Evolutionary conservation across 2,113 vertebrate species (phyloP).

Genomic region (Pitta sordida): DNA sequence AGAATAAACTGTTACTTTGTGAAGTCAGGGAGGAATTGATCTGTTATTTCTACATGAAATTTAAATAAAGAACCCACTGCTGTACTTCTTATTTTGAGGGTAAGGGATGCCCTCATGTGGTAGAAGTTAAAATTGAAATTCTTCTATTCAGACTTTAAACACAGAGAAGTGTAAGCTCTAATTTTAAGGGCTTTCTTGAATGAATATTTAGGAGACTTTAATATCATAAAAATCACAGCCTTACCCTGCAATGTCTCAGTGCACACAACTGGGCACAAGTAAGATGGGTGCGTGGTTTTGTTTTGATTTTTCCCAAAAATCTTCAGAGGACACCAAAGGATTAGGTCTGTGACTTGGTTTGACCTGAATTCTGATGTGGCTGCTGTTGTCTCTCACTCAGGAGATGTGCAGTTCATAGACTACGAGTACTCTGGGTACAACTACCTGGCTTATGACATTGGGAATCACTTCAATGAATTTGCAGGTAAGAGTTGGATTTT

Average conservation of each 20-base stretch:
- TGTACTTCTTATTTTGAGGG: conserved; percentile 6
- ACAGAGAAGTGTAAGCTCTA: not conserved
- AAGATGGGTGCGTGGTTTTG: not conserved
- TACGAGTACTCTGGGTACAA: conserved; percentile 99
- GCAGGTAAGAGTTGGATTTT: conserved; percentile 79
- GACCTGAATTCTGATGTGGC: conserved; percentile 48
- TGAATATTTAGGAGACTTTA: not conserved
- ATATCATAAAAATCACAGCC: conserved; percentile 45
- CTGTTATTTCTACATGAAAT: not conserved
- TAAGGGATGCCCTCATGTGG: conserved; percentile 70
- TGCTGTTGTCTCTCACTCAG: conserved; percentile 81
- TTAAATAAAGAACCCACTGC: not conserved
- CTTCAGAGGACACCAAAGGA: conserved; percentile 23
- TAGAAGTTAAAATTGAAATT: conserved; percentile 39
- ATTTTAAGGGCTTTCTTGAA: not conserved
- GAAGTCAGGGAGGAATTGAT: not conserved
- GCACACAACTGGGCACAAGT: conserved; percentile 33
- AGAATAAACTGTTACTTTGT: not conserved
- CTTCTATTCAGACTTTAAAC: not conserved
- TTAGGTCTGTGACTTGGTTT: not conserved
- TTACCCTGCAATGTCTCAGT: conserved; percentile 56
- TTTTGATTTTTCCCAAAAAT: not conserved
- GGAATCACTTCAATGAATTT: conserved; percentile 99
- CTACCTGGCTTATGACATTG: conserved; percentile 98
- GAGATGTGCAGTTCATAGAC: conserved; percentile 97